Base-by-base conservation (phyloP, 2,113 vertebrate species). In the Perca schrenkii region DNA sequence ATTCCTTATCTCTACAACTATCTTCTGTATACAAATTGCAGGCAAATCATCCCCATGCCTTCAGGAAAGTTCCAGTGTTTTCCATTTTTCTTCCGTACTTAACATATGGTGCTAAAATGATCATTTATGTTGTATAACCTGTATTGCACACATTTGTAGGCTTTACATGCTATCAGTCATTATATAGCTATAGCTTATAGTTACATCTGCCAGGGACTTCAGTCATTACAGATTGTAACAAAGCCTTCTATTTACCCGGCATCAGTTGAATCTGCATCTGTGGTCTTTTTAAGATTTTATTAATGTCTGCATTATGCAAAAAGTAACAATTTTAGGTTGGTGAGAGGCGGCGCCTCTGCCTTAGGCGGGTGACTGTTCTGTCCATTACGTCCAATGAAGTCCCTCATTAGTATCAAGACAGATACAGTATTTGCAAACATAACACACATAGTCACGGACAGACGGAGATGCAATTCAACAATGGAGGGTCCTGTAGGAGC, bases 21-120 rank as follows among this genome's bases (percentile, higher is more conserved):
- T 71, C 46, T 75, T 13, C 10, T 52, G 47, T 62, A 58, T 17
- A 31, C 69, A 86, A 80, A 78, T 10, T 53, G 8, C 25, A 74
- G 50, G 65, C 49, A 86, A 84, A 84, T 77, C 8, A 52, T 66
- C 36, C 14, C 3, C 3, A 31, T 71, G 53, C 72, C 50, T 56
- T 34, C 36, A 40, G 78, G 56, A 13, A 12, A 58, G 25, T 53
- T 58, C 53, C 19, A 21, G 13, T 7, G 46, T 57, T 80, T 68
- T 46, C 17, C 13, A 6, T 60, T 68, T 46, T 79, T 47, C n/a
- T 4, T 43, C 10, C 0, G 7, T 40, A 46, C 15, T 11, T 1
- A 68, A 47, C 16, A 57, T 56, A 40, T 46, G 2, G 6, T 61
- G 3, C 12, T 16, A 67, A 73, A 69, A 34, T 19, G 1, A 64